phyloP scores from a whole-genome alignment of 2,797 vertebrate genomes.

The Spatula versicolor region DNA sequence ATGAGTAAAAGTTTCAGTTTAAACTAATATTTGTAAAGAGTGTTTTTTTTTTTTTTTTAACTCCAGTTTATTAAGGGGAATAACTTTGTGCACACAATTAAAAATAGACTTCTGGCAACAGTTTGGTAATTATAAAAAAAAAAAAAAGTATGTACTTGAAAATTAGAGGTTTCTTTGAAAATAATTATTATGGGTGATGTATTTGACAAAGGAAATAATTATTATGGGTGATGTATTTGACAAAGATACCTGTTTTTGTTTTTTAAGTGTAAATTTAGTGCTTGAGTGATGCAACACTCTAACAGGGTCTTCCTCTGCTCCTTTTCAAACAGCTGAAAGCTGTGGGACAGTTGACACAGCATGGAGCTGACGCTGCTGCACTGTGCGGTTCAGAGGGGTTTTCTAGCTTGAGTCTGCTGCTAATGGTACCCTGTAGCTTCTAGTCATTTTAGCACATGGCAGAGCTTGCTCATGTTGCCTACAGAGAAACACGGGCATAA shows the following conservation, averaged over 20 bases:
- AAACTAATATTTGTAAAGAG: not conserved
- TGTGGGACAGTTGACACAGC: not conserved
- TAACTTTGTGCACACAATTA: not conserved
- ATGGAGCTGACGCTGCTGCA: not conserved
- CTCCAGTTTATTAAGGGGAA: not conserved
- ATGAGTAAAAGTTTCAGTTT: not conserved
- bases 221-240: not conserved
- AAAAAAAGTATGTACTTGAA: not conserved
- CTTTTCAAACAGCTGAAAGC: not conserved
- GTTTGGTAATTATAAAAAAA: not conserved
- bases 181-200: not conserved
- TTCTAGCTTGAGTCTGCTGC: not conserved
- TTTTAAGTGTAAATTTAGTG: not conserved
- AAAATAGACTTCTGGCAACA: not conserved
- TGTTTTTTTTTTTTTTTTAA: not conserved
- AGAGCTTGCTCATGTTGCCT: not conserved
- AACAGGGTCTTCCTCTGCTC: not conserved
- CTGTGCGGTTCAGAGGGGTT: not conserved
- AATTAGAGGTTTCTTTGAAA: not conserved
- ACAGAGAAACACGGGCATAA: not conserved
- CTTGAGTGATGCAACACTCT: not conserved
- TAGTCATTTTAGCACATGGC: not conserved
- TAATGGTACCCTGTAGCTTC: not conserved
- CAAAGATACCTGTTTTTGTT: not conserved
- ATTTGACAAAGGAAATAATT: not conserved